Conservation (phyloP, 2,797 vertebrate species). For the Bovichtus variegatus region DNA sequence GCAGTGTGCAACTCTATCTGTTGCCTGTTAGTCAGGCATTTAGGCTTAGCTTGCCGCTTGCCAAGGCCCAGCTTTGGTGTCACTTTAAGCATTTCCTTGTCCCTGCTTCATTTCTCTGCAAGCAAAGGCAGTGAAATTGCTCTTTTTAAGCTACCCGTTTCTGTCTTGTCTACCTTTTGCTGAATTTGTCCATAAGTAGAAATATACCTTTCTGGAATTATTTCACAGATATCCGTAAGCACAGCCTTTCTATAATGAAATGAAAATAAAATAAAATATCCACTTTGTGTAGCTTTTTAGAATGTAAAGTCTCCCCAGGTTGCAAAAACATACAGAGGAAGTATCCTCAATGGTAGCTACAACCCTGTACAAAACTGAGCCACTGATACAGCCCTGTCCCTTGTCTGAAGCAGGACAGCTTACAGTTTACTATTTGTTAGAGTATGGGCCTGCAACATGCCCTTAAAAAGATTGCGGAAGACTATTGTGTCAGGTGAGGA, state of each 20-base stretch:
- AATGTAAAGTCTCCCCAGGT: neutral
- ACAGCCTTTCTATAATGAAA: slow-evolving; percentile 2
- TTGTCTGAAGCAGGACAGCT: neutral
- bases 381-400: neutral
- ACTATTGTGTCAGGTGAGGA: neutral
- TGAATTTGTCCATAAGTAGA: slow-evolving; percentile 15
- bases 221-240: slow-evolving; percentile 54
- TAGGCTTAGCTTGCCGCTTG: slow-evolving; percentile 86
- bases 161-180: slow-evolving; percentile 27
- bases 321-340: neutral
- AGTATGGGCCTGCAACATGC: neutral
- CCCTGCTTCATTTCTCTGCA: slow-evolving; percentile 40
- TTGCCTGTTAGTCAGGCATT: slow-evolving; percentile 87
- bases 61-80: slow-evolving; percentile 89
- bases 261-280: neutral
- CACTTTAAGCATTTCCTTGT: slow-evolving; percentile 83
- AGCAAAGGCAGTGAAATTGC: slow-evolving; percentile 39
- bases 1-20: slow-evolving; percentile 88
- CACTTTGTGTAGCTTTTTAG: neutral
- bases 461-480: neutral
- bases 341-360: neutral
- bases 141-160: slow-evolving; percentile 6
- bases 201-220: slow-evolving; percentile 12
- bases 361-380: slow-evolving; percentile 1
- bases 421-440: neutral